Evolutionary conservation across 1,140 invertebrate species (phyloP).

Genomic region (Trichomalopsis sarcophagae): DNA sequence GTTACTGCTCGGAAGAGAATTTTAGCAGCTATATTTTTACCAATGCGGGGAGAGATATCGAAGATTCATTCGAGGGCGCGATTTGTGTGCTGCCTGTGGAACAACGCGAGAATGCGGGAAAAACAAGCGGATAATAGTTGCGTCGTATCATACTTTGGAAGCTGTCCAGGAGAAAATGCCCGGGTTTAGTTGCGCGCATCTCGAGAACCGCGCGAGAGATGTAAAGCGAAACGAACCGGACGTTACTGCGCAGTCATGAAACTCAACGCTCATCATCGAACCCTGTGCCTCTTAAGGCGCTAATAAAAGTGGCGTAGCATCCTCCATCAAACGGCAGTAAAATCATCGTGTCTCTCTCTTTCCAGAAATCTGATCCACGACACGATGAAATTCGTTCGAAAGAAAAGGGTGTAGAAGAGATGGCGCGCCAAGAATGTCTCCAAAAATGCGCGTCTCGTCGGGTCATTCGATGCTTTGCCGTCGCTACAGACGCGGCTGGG

Average conservation of each 20-base stretch:
- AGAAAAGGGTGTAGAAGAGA: not conserved
- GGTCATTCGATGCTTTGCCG: constrained; percentile 47
- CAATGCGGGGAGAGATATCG: too few relatives aligned
- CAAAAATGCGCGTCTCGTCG: not conserved
- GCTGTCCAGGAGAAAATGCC: not conserved
- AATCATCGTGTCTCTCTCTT: not conserved
- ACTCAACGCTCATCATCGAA: not conserved
- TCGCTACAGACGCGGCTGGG: constrained; percentile 46
- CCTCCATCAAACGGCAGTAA: constrained; percentile 22
- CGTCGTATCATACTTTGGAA: too few relatives aligned
- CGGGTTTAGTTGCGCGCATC: not conserved
- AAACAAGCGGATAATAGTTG: too few relatives aligned
- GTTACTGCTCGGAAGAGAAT: not conserved
- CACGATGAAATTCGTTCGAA: not conserved
- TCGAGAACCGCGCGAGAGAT: not conserved
- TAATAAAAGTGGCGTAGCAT: constrained; percentile 12
- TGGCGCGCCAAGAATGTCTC: not conserved
- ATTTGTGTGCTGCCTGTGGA: too few relatives aligned
- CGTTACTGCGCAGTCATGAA: not conserved
- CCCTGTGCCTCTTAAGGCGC: not conserved
- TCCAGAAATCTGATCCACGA: not conserved
- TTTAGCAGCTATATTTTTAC: not conserved
- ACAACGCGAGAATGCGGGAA: too few relatives aligned
- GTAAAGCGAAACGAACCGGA: not conserved
- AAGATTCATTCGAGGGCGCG: too few relatives aligned